Base-by-base conservation (phyloP, 2,797 vertebrate genomes). In the Enteromius unitaeniatus region DNA sequence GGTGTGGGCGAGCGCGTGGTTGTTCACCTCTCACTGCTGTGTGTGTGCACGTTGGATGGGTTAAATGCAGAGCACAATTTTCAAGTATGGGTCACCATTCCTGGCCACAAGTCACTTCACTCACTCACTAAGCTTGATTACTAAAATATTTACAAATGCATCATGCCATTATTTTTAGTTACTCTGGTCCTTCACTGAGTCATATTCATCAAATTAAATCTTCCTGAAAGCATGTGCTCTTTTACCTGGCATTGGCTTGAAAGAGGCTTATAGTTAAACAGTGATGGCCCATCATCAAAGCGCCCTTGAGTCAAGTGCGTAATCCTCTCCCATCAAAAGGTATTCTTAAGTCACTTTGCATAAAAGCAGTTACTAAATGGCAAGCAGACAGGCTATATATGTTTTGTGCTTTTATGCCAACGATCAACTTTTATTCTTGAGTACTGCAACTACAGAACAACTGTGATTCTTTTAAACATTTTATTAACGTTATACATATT, bases 251-350 rank as follows among this genome's bases (percentile, higher is more conserved):
- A 69, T 80, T 80, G 70, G 4, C 51, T 23, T 60, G 15, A 45
- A 55, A 80, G 58, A 78, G 40, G 40, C 40, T 64, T 64, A 13
- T 47, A 62, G 58, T 64, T 78, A 19, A 78, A 45, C 51, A 26
- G 34, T 45, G 34, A 37, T 53, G 31, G 28, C 31, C 13, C 28
- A 53, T 67, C 62, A 79, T n/a, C 1, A 67, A 6, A 15, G 3
- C 51, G 13, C 13, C 31, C 31, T 79, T 80, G 37, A 80, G 37
- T 70, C 51, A 76, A 37, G 21, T 37, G 26, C 3, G 4, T 42
- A 77, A 62, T 60, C 67, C 6, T 47, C 34, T 45, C 23, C 6
- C 7, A 2, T 55, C 49, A 28, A 47, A 37, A 49, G 45, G 5
- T 47, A 42, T 28, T 9, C 26, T 40, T 5, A 73, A 45, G 34